Evolutionary conservation across 2,797 vertebrate species (phyloP).

Genomic region (Balearica regulorum): DNA sequence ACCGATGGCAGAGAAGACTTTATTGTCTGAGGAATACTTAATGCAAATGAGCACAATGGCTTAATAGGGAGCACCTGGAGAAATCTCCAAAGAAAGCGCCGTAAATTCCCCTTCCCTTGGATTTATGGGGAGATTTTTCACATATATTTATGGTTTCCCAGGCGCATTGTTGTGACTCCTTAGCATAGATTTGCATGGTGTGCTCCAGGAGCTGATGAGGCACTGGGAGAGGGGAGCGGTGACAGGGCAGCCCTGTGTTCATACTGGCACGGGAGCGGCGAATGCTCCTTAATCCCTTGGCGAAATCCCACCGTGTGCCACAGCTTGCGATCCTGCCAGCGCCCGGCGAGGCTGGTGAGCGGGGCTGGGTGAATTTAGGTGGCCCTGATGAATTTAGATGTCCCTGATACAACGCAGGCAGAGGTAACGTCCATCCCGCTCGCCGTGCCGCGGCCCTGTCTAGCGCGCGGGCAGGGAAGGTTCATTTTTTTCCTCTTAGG

Average conservation of each 20-base stretch:
- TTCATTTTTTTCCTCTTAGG: not conserved
- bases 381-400: not conserved
- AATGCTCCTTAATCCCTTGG: not conserved
- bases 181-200: not conserved
- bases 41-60: constrained; percentile 44
- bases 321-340: not conserved
- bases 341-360: rapidly evolving
- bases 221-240: not conserved
- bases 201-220: not conserved
- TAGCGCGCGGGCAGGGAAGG: rapidly evolving
- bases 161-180: not conserved
- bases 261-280: not conserved
- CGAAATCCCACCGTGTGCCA: rapidly evolving
- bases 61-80: constrained; percentile 55
- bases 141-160: constrained; percentile 59
- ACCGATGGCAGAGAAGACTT: not conserved
- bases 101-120: constrained; percentile 37
- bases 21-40: constrained; percentile 59
- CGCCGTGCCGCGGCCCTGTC: not conserved
- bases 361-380: not conserved
- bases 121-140: constrained; percentile 44
- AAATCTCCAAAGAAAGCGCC: constrained; percentile 14
- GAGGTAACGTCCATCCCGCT: not conserved
- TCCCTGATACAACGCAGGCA: not conserved
- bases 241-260: not conserved